These are phyloP conservation scores for Meles meles DNA, from an alignment of 2,113 vertebrate species.

Conservation along the genomic window DNA sequence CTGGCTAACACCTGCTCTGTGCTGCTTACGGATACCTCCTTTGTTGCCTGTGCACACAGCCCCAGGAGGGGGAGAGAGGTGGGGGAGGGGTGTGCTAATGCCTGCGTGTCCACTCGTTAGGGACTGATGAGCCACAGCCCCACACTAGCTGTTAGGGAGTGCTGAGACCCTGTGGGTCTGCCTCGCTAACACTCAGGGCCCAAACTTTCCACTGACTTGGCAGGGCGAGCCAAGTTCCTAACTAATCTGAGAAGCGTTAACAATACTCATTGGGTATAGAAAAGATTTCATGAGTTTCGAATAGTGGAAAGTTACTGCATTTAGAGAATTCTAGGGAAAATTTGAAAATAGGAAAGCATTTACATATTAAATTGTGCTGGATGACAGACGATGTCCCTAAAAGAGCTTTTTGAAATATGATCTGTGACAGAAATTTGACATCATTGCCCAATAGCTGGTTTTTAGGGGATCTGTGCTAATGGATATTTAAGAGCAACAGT, in stretches of 20 bases:
- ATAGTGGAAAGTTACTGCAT: background rate
- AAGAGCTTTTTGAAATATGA: conserved; percentile 24
- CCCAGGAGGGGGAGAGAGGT: background rate
- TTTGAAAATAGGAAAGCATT: background rate
- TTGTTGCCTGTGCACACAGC: background rate
- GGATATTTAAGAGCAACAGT: conserved; percentile 50
- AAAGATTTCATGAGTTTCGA: background rate
- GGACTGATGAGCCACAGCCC: background rate
- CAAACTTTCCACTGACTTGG: background rate
- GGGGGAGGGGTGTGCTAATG: background rate
- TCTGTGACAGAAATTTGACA: conserved; percentile 7
- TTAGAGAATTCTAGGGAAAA: background rate
- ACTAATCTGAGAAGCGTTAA: background rate
- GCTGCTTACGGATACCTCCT: conserved; percentile 1
- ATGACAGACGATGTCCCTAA: background rate
- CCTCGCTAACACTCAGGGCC: background rate
- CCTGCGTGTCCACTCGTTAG: background rate
- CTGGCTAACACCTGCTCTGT: background rate
- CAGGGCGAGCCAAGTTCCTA: background rate
- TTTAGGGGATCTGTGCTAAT: conserved; percentile 29
- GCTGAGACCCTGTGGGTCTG: background rate
- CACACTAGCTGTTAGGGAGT: background rate
- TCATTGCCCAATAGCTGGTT: background rate
- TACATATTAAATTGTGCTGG: background rate
- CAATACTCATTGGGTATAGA: background rate